These are phyloP conservation scores for Anoplopoma fimbria DNA, from an alignment of 2,113 vertebrate species.

Conservation along the genomic window DNA sequence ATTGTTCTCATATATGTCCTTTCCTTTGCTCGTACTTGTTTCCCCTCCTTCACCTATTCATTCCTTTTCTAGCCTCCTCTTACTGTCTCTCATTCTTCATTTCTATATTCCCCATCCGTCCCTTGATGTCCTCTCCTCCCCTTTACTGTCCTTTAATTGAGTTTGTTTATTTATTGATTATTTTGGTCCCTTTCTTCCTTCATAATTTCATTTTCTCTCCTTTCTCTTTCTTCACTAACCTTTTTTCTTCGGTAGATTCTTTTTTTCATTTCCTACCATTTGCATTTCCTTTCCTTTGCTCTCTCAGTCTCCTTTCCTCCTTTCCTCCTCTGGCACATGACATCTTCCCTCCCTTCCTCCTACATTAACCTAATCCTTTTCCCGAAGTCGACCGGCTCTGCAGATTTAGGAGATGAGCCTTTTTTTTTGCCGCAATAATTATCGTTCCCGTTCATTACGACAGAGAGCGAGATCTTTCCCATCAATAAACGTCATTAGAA, in stretches of 20 bases:
- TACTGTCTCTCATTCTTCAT: not conserved
- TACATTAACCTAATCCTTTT: slow-evolving; percentile 22
- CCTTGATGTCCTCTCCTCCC: not conserved
- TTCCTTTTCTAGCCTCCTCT: not conserved
- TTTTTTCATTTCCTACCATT: not conserved
- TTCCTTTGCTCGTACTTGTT: not conserved
- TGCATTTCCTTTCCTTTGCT: not conserved
- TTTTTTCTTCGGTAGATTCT: not conserved
- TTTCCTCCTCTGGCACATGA: not conserved
- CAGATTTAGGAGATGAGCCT: not conserved
- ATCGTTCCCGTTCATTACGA: not conserved
- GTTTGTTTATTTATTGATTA: slow-evolving; percentile 15
- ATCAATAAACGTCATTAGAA: slow-evolving; percentile 3
- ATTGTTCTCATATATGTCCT: not conserved
- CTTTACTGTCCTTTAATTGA: slow-evolving; percentile 18
- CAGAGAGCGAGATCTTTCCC: no score
- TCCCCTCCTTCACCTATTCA: not conserved
- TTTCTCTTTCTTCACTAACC: not conserved
- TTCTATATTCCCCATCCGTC: not conserved
- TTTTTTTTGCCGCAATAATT: not conserved
- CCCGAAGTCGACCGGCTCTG: not conserved
- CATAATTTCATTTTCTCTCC: not conserved
- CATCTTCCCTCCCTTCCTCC: not conserved
- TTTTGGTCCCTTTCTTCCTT: not conserved
- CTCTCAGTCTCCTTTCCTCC: not conserved